phyloP scores from a whole-genome alignment of 2,888 invertebrate species.

The Pyralis farinalis region DNA sequence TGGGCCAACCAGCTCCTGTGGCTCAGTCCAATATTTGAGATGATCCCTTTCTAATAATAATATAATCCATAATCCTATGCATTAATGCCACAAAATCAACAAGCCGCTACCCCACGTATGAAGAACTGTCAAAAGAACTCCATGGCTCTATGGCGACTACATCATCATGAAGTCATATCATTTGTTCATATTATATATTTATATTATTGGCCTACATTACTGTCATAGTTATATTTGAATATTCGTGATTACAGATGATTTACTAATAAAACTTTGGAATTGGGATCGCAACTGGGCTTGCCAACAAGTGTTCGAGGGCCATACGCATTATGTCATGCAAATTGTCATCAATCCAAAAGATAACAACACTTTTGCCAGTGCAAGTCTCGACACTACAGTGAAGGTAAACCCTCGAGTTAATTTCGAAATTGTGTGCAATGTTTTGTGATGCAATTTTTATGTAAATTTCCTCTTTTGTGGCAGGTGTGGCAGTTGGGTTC shows the following conservation, averaged over 20 bases:
- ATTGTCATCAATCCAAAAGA: conserved; percentile 99
- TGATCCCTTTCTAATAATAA: too few relatives aligned
- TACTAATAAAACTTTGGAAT: conserved; percentile 99
- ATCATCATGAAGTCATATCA: too few relatives aligned
- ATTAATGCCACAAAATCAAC: too few relatives aligned
- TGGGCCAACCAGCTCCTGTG: too few relatives aligned
- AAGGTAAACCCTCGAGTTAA: conserved; percentile 78
- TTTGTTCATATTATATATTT: too few relatives aligned
- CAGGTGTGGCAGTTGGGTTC: conserved; percentile 99
- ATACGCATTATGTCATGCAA: conserved; percentile 99
- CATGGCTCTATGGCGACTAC: too few relatives aligned
- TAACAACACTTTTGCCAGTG: conserved; percentile 99
- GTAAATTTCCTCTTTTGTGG: not conserved
- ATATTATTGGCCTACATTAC: not conserved
- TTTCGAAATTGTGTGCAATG: not conserved
- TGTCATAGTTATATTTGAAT: not conserved
- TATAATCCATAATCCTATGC: too few relatives aligned
- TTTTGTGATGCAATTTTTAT: not conserved
- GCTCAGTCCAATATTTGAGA: too few relatives aligned
- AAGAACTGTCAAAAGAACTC: too few relatives aligned
- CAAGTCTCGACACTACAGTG: conserved; percentile 98
- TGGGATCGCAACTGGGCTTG: conserved; percentile 99
- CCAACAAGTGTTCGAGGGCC: conserved; percentile 99
- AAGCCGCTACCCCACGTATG: too few relatives aligned
- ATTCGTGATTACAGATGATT: conserved; percentile 87